phyloP scores from a whole-genome alignment of 2,113 vertebrate species.

The Anguilla rostrata region DNA sequence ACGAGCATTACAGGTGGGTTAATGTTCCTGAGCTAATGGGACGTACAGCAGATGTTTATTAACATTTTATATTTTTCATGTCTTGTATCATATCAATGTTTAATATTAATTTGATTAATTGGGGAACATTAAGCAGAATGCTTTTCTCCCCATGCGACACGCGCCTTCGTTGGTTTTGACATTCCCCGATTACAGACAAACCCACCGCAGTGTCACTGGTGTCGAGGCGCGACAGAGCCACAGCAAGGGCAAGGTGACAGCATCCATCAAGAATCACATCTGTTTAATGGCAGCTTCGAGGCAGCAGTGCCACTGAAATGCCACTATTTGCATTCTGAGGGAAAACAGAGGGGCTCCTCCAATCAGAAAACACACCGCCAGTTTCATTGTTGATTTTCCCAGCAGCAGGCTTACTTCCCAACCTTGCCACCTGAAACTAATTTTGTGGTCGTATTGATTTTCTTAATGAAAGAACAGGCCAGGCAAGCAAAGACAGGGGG shows the following conservation, averaged over 20 bases:
- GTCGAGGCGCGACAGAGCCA: slow-evolving; percentile 44
- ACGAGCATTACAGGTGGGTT: slow-evolving; percentile 49
- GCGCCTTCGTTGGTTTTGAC: slow-evolving; percentile 64
- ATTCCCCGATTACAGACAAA: slow-evolving; percentile 62
- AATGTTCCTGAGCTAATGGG: slow-evolving; percentile 49
- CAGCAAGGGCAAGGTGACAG: slow-evolving; percentile 56
- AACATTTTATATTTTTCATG: slow-evolving; percentile 58
- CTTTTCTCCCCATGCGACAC: slow-evolving; percentile 32
- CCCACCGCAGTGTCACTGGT: slow-evolving; percentile 48
- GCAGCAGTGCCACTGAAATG: slow-evolving; percentile 20
- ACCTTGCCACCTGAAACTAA: slow-evolving; percentile 48
- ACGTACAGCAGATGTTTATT: slow-evolving; percentile 63
- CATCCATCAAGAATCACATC: slow-evolving; percentile 61
- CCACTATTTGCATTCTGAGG: slow-evolving; percentile 26
- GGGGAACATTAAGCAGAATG: slow-evolving; percentile 41
- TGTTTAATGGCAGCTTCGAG: slow-evolving; percentile 44
- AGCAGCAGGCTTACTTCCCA: slow-evolving; percentile 16
- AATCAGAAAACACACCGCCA: slow-evolving; percentile 2
- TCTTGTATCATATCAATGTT: slow-evolving; percentile 51
- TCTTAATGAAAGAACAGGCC: slow-evolving; percentile 55
- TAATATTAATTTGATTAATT: slow-evolving; percentile 64
- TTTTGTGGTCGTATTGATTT: slow-evolving; percentile 53
- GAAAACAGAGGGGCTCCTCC: slow-evolving; percentile 7
- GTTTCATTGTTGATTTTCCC: slow-evolving; percentile 22
- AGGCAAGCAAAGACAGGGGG: slow-evolving; percentile 48